Evolutionary conservation across 2,888 invertebrate genomes (phyloP).

Genomic region (Nasonia oneida): DNA sequence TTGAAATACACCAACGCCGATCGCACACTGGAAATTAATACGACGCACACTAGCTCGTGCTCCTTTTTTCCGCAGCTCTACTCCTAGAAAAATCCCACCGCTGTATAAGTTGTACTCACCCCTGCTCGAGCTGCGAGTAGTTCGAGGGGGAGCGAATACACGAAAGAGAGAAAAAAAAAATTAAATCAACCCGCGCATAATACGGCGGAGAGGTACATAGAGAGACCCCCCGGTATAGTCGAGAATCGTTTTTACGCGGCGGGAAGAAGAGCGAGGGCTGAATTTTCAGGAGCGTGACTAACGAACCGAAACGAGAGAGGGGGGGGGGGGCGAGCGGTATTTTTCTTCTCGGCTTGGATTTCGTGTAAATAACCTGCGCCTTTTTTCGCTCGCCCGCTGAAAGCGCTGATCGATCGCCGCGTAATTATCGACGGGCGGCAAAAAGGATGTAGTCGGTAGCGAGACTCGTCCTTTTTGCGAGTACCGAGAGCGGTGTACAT

Average conservation of each 20-base stretch:
- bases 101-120: neutral
- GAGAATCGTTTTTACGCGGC: neutral
- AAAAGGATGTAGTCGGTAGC: neutral
- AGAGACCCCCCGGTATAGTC: neutral
- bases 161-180: neutral
- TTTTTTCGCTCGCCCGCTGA: slow-evolving; percentile 9
- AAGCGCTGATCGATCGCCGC: slow-evolving; percentile 33
- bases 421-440: slow-evolving; percentile 8
- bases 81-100: neutral
- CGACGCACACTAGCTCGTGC: neutral
- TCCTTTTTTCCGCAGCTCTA: neutral
- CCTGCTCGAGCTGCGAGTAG: neutral
- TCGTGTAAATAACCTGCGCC: slow-evolving; percentile 25
- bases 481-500: neutral
- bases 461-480: slow-evolving; percentile 14
- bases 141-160: neutral
- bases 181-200: slow-evolving; percentile 30
- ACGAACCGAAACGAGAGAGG: slow-evolving; percentile 29
- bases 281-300: slow-evolving; percentile 40
- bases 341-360: slow-evolving; percentile 16
- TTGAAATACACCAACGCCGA: slow-evolving; percentile 1
- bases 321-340: neutral
- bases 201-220: neutral
- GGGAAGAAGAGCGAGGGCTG: neutral
- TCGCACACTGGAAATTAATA: slow-evolving; percentile 20